These are phyloP conservation scores for Acanthurus tractus DNA, from an alignment of 2,797 vertebrate species.

Conservation along the genomic window DNA sequence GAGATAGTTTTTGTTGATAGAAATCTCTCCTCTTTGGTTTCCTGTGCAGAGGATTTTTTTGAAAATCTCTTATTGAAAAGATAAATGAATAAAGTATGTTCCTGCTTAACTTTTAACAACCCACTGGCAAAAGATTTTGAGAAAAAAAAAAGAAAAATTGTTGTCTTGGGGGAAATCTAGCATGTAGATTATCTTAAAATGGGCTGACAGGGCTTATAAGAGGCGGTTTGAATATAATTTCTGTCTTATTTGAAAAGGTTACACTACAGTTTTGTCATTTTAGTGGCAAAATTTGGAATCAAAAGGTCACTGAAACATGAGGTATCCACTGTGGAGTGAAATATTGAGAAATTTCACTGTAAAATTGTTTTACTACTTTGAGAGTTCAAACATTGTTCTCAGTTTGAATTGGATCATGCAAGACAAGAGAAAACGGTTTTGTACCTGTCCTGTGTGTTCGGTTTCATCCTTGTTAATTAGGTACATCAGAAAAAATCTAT, in stretches of 20 bases:
- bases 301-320: constrained; percentile 48
- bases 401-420: constrained; percentile 21
- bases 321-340: background rate
- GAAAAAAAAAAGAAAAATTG: constrained; percentile 15
- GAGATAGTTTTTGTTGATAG: background rate
- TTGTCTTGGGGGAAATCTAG: constrained; percentile 33
- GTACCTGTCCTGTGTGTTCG: constrained; percentile 87
- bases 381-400: constrained; percentile 13
- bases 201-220: constrained; percentile 49
- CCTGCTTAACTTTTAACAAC: constrained; percentile 1
- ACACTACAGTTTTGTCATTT: constrained; percentile 47
- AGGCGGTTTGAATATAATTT: constrained; percentile 53
- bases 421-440: constrained; percentile 28
- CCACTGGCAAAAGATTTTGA: background rate
- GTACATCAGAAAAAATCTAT: constrained; percentile 88
- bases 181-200: constrained; percentile 55
- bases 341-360: background rate
- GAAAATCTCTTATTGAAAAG: background rate
- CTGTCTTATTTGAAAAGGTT: constrained; percentile 66
- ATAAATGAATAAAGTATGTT: constrained; percentile 12
- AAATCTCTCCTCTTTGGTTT: background rate
- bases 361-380: background rate
- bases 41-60: background rate
- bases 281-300: constrained; percentile 44
- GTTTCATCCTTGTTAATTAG: constrained; percentile 89